Conservation (phyloP, 2,797 vertebrate genomes). For the Notamacropus eugenii region DNA sequence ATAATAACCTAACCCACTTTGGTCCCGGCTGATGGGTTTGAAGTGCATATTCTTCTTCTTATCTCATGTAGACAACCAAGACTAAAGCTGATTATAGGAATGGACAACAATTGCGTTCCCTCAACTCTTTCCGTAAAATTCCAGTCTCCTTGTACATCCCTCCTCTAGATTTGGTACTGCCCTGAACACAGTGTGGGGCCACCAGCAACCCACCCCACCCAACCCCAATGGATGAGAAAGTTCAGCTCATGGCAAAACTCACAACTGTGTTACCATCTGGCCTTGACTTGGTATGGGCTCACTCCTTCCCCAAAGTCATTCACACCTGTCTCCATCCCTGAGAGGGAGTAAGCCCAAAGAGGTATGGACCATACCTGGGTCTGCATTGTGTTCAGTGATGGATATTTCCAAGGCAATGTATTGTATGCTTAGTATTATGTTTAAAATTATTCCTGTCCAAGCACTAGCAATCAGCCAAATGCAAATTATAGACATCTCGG, state of each 20-base stretch:
- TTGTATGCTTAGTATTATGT: not conserved
- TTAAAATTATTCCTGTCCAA: conserved; percentile 16
- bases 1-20: conserved; percentile 75
- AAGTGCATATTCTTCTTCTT: not conserved
- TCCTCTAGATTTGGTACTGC: conserved; percentile 9
- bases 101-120: not conserved
- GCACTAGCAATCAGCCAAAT: not conserved
- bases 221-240: not conserved
- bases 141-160: not conserved
- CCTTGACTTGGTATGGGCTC: not conserved
- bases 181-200: not conserved
- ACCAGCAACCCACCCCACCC: not conserved
- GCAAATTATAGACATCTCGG: conserved; percentile 9
- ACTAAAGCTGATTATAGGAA: conserved; percentile 2
- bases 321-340: not conserved
- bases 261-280: not conserved
- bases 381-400: not conserved
- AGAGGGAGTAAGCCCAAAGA: not conserved
- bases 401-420: not conserved
- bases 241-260: not conserved
- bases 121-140: not conserved
- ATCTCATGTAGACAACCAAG: not conserved
- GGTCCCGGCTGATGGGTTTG: not conserved
- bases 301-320: not conserved
- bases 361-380: not conserved